phyloP scores from a whole-genome alignment of 1,140 invertebrate species.

The Chironomus striatipennis region DNA sequence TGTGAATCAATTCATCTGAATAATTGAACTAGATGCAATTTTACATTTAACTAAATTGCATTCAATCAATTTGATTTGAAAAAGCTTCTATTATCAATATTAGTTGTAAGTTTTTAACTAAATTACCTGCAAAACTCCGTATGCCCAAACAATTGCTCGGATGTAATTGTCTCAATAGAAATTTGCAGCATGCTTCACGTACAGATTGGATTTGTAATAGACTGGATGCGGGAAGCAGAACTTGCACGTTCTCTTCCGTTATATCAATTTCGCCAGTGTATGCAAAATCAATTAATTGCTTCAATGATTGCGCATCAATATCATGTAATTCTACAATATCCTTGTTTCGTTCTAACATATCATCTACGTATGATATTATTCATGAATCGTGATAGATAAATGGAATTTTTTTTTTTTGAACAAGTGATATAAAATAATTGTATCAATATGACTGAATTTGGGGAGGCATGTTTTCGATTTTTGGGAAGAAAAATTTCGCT shows the following conservation, averaged over 20 bases:
- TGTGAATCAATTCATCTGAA: no score
- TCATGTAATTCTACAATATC: constrained; percentile 53
- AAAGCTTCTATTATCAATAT: no score
- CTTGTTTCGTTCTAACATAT: constrained; percentile 56
- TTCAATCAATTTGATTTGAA: no score
- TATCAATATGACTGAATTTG: neutral
- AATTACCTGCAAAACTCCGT: constrained; percentile 54
- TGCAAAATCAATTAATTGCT: constrained; percentile 61
- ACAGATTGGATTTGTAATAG: constrained; percentile 66
- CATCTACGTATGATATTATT: constrained; percentile 41
- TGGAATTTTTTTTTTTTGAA: no score
- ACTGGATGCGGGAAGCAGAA: constrained; percentile 65
- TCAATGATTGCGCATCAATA: constrained; percentile 50
- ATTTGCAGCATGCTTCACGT: constrained; percentile 67
- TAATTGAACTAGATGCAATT: no score
- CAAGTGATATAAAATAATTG: constrained; percentile 24
- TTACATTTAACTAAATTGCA: no score
- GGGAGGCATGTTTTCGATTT: neutral
- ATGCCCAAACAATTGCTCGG: constrained; percentile 72
- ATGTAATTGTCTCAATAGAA: constrained; percentile 61
- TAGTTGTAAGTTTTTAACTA: constrained; percentile 21
- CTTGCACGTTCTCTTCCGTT: constrained; percentile 70
- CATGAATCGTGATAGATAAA: no score
- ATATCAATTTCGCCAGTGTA: constrained; percentile 69
- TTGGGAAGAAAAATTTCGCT: no score